These are phyloP conservation scores for Anguilla anguilla DNA, from an alignment of 2,797 vertebrate genomes.

Conservation along the genomic window DNA sequence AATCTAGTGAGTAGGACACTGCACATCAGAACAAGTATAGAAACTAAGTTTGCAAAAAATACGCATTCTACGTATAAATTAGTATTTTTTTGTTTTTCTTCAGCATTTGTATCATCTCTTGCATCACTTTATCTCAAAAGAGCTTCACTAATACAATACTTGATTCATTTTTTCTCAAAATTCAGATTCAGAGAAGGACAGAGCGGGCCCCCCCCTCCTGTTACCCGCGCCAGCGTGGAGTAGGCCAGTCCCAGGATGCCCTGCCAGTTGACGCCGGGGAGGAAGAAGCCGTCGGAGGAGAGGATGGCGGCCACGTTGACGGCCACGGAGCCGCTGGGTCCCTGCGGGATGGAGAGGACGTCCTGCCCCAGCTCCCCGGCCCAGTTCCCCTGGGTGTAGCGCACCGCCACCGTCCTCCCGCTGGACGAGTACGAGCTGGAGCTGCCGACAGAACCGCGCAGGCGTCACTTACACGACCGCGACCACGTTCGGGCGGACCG, in stretches of 20 bases:
- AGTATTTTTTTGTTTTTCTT: too few relatives aligned
- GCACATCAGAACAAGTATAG: background rate
- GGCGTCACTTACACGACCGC: too few relatives aligned
- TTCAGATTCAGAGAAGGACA: background rate
- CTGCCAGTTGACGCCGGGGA: conserved; percentile 91
- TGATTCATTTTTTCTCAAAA: background rate
- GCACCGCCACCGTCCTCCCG: conserved; percentile 79
- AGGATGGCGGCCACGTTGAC: conserved; percentile 89
- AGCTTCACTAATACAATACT: too few relatives aligned
- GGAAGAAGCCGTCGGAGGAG: conserved; percentile 89
- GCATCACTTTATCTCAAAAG: too few relatives aligned
- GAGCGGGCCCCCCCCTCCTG: conserved; percentile 13
- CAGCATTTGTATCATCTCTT: too few relatives aligned
- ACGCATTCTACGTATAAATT: too few relatives aligned
- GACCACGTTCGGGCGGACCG: too few relatives aligned
- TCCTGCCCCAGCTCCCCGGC: conserved; percentile 87
- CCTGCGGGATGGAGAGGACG: conserved; percentile 79
- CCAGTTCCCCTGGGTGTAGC: conserved; percentile 96
- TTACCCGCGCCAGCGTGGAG: conserved; percentile 85
- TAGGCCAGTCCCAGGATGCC: conserved; percentile 96
- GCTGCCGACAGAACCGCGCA: conserved; percentile 62
- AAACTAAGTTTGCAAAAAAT: background rate
- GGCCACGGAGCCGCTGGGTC: conserved; percentile 75
- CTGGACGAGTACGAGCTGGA: conserved; percentile 80
- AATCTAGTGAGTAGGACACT: background rate